Percentiles rank a stretch among this genome's conserved stretches.
Evolutionary conservation across 2,888 invertebrate species (phyloP).

Genomic region (Agrotis clavis): DNA sequence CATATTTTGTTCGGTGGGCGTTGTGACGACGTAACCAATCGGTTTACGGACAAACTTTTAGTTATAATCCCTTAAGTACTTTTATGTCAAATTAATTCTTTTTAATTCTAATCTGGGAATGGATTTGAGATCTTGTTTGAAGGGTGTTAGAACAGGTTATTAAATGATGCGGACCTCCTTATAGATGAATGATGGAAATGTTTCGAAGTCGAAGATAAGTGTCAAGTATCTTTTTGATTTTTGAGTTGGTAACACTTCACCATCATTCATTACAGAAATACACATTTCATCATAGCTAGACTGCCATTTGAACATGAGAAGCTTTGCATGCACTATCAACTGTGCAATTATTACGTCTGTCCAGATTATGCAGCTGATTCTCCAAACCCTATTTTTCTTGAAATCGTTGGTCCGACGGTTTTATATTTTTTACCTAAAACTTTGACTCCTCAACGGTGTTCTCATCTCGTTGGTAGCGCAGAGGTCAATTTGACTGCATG

Average conservation of each 20-base stretch:
- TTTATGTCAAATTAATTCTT: constrained; percentile 62
- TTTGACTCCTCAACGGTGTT: no score
- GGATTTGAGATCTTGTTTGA: constrained; percentile 53
- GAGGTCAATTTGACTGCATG: no score
- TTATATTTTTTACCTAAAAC: no score
- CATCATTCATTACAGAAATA: neutral
- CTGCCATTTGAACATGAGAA: neutral
- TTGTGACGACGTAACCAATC: constrained; percentile 74
- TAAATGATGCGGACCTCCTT: constrained; percentile 49
- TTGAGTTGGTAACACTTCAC: neutral
- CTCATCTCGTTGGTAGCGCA: no score
- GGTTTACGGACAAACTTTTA: constrained; percentile 64
- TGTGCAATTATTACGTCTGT: neutral
- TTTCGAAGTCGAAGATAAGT: neutral
- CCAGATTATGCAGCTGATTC: neutral
- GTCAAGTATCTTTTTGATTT: neutral
- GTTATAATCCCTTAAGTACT: constrained; percentile 63
- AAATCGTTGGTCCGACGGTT: no score
- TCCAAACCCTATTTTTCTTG: neutral
- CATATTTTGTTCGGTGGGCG: constrained; percentile 82
- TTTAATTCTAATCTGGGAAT: constrained; percentile 65
- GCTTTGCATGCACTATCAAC: neutral
- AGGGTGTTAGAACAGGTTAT: constrained; percentile 47
- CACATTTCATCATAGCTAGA: neutral
- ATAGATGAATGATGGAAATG: constrained; percentile 21